A percentile compares a stretch with the other conserved stretches of the same genome.
Evolutionary conservation across 2,888 invertebrate species (phyloP).

Genomic region (Molorchus minor): DNA sequence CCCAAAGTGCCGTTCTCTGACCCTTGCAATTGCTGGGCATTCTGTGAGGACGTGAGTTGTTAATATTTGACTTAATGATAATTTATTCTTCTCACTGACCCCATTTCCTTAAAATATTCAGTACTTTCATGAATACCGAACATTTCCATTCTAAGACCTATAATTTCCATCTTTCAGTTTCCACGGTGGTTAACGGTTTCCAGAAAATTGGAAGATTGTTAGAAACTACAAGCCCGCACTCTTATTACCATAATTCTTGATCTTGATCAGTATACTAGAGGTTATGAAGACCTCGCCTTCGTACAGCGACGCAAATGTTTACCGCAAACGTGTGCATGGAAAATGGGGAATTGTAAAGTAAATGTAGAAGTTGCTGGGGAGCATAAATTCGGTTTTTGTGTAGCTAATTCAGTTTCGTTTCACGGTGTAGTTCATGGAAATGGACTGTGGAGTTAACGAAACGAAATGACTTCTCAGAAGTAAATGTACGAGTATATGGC

Average conservation of each 20-base stretch:
- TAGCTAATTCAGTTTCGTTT: background rate
- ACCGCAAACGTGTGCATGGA: constrained; percentile 6
- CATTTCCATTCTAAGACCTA: too few species aligned
- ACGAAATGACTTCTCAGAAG: background rate
- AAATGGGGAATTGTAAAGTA: background rate
- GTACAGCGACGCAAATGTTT: background rate
- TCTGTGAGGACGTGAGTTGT: too few species aligned
- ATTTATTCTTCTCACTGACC: too few species aligned
- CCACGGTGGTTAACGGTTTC: too few species aligned
- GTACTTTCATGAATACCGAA: too few species aligned
- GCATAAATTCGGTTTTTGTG: background rate
- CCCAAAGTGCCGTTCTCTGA: too few species aligned
- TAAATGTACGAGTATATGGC: background rate
- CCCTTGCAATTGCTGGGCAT: too few species aligned
- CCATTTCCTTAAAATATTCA: too few species aligned
- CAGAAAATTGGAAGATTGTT: too few species aligned
- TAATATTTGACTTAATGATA: too few species aligned
- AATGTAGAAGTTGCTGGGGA: background rate
- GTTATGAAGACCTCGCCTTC: background rate
- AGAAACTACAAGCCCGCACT: background rate
- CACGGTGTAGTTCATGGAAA: constrained; percentile 1
- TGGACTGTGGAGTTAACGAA: constrained; percentile 7
- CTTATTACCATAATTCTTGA: constrained; percentile 4
- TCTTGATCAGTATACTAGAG: background rate
- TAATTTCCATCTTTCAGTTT: too few species aligned